Conservation (phyloP, 2,797 vertebrate species). For the Ibycter americanus region DNA sequence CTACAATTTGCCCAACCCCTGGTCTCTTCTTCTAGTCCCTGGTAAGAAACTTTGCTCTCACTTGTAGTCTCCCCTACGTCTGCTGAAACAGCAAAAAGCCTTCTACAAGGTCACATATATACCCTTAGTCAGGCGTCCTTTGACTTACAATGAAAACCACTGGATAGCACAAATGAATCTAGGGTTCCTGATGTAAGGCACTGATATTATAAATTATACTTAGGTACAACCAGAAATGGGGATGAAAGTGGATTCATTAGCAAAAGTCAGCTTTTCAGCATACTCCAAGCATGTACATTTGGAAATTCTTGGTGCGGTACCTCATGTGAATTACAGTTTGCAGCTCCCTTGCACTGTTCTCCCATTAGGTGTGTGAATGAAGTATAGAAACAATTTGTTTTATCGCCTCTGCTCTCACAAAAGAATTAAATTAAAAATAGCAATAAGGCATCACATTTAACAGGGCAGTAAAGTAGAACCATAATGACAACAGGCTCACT, state of each 20-base stretch:
- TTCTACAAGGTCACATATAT: not conserved
- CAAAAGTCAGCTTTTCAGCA: not conserved
- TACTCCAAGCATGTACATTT: not conserved
- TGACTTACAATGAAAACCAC: not conserved
- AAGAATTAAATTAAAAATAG: slow-evolving; percentile 43
- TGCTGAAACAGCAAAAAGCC: not conserved
- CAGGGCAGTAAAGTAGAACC: not conserved
- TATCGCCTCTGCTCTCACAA: not conserved
- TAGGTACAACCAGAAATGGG: not conserved
- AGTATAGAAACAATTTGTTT: slow-evolving; percentile 31
- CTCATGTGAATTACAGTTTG: not conserved
- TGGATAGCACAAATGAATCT: not conserved
- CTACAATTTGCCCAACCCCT: not conserved
- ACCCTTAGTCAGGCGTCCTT: not conserved
- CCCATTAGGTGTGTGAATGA: slow-evolving; percentile 14
- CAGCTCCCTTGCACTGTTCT: not conserved
- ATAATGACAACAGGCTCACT: not conserved
- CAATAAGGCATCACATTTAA: not conserved
- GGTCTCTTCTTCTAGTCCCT: not conserved
- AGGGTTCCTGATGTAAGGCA: not conserved
- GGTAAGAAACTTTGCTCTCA: not conserved
- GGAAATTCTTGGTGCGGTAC: not conserved
- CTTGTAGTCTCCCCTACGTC: not conserved
- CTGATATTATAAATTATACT: not conserved
- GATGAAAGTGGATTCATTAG: not conserved